Conservation (phyloP, 1,140 invertebrate genomes). For the Physella acuta region DNA sequence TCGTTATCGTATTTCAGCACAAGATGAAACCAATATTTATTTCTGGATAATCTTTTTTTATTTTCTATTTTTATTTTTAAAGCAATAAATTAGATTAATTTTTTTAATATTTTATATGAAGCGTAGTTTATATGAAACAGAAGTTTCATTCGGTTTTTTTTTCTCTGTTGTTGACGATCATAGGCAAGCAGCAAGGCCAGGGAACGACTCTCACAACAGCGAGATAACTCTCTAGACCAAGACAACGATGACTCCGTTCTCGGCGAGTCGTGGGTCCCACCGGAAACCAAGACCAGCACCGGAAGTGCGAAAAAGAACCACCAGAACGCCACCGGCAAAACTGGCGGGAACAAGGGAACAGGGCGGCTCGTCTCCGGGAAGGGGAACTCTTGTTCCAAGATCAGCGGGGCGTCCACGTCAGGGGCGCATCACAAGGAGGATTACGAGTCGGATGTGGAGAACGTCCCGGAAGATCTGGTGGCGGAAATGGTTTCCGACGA, state of each 20-base stretch:
- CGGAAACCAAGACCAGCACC: slow-evolving; percentile 26
- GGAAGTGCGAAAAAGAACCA: slow-evolving; percentile 26
- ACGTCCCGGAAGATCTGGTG: slow-evolving; percentile 20
- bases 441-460: slow-evolving; percentile 24
- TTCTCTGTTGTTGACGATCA: too few species aligned
- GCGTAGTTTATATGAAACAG: too few species aligned
- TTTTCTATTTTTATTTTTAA: too few species aligned
- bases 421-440: slow-evolving; percentile 12
- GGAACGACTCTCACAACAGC: slow-evolving; percentile 26
- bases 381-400: not conserved
- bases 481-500: slow-evolving; percentile 16
- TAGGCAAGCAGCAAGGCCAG: slow-evolving; percentile 28
- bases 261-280: slow-evolving; percentile 29
- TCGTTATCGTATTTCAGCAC: too few species aligned
- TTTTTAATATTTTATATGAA: too few species aligned
- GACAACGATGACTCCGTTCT: slow-evolving; percentile 18
- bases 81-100: too few species aligned
- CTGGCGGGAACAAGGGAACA: not conserved
- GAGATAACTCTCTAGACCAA: slow-evolving; percentile 2
- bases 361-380: not conserved
- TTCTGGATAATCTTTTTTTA: too few species aligned
- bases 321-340: not conserved
- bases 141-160: too few species aligned
- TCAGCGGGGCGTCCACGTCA: not conserved
- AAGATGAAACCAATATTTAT: too few species aligned